Evolutionary conservation across 2,797 vertebrate species (phyloP).

Genomic region (Hafferia zeledoni): DNA sequence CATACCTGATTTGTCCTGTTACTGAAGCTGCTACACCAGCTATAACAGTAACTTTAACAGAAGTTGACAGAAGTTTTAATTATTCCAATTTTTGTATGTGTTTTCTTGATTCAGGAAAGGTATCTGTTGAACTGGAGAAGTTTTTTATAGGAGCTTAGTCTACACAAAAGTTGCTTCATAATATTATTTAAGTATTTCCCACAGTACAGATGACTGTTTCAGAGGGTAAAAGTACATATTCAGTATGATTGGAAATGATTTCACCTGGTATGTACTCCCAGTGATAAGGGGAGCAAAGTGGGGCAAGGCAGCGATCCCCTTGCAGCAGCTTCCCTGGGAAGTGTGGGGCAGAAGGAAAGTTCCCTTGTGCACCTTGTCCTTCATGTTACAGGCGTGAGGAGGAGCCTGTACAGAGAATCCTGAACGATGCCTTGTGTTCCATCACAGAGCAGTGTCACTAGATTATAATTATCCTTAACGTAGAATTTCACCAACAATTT

Average conservation of each 20-base stretch:
- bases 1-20: neutral
- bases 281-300: neutral
- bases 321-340: neutral
- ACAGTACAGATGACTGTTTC: neutral
- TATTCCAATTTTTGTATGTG: neutral
- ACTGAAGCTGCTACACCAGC: neutral
- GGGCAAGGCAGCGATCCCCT: neutral
- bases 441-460: neutral
- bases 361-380: neutral
- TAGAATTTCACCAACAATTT: neutral
- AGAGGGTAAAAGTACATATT: neutral
- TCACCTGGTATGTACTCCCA: neutral
- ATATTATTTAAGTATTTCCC: neutral
- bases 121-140: neutral
- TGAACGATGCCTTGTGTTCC: neutral
- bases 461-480: neutral
- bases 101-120: neutral
- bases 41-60: neutral
- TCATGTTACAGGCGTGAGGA: neutral
- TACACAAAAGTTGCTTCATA: neutral
- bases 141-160: neutral
- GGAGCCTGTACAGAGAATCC: neutral
- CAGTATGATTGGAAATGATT: neutral
- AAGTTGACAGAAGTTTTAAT: neutral
- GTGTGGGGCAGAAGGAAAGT: neutral